Percentiles rank a stretch among this genome's conserved stretches.
Conservation (phyloP, 1,140 invertebrate species). For the Ceratosolen solmsi region DNA sequence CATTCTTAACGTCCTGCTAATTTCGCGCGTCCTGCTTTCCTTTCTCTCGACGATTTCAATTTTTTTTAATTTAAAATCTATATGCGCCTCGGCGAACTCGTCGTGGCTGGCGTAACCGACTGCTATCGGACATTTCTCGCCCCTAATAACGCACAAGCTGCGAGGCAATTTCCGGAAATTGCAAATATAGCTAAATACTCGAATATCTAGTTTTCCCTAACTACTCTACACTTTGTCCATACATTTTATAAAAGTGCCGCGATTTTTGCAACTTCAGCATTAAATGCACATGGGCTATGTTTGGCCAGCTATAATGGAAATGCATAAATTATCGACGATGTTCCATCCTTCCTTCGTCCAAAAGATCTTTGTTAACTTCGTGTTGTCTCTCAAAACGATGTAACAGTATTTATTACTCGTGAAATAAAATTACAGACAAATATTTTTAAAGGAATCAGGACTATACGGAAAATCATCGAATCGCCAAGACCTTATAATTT, state of each 20-base stretch:
- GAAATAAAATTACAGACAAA: no score
- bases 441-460: no score
- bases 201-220: not conserved
- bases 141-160: not conserved
- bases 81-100: not conserved
- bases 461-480: no score
- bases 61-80: slow-evolving; percentile 19
- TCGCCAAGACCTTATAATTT: no score
- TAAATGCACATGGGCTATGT: not conserved
- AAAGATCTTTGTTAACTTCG: no score
- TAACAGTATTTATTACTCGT: no score
- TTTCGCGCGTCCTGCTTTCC: not conserved
- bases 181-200: not conserved
- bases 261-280: not conserved
- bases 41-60: not conserved
- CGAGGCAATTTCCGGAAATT: not conserved
- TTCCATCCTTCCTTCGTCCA: no score
- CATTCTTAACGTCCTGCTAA: not conserved
- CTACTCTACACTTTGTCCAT: not conserved
- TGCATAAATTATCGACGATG: not conserved
- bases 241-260: not conserved
- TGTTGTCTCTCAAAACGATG: no score
- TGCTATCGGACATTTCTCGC: not conserved
- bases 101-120: not conserved
- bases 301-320: not conserved